Base-by-base conservation (phyloP, 2,113 vertebrate species). In the Pachycephala philippinensis region DNA sequence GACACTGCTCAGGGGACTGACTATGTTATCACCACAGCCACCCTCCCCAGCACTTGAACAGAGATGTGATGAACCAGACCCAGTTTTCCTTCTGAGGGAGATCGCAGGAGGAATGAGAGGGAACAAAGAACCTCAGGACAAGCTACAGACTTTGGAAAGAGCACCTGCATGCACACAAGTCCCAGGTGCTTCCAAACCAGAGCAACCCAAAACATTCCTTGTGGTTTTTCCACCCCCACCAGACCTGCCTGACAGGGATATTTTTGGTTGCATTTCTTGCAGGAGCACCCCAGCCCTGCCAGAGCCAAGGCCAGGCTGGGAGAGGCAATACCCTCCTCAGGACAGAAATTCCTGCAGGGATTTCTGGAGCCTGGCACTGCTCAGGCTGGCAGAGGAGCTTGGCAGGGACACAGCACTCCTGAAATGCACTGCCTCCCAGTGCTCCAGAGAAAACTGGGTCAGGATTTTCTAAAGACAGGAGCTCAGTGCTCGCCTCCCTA, bases 131-230 rank as follows among this genome's bases (percentile, higher is more conserved):
- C 13, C 11, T 6, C 2, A 28, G 30, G 28, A 68, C 31, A 54
- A 76, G 39, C 47, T 40, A 13, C 3, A 4, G 63, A 9, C 14
- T 69, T 71, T 24, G 45, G 50, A n/a, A 76, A 60, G 47, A 56
- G 15, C 60, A 24, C 47, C 42, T 47, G 57, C 49, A 15, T 0
- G 1, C 17, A 3, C 15, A 4, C 0, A 0, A 31, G 13, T 19
- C 33, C 33, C 45, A 45, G n/a, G n/a, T 10, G 28, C 52, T 87
- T 63, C 70, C 30, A 64, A 65, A 45, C 37, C 68, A 70, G n/a
- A 81, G 60, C 89, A 87, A 52, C 40, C 26, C 9, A 0, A 69
- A 72, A 18, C 52, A 31, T 35, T 35, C 4, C 2, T 19, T 2
- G 3, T 28, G 39, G 53, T 31, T 70, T 81, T 47, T 27, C 65